phyloP scores from a whole-genome alignment of 2,888 invertebrate genomes.

The Drosophila conformis region DNA sequence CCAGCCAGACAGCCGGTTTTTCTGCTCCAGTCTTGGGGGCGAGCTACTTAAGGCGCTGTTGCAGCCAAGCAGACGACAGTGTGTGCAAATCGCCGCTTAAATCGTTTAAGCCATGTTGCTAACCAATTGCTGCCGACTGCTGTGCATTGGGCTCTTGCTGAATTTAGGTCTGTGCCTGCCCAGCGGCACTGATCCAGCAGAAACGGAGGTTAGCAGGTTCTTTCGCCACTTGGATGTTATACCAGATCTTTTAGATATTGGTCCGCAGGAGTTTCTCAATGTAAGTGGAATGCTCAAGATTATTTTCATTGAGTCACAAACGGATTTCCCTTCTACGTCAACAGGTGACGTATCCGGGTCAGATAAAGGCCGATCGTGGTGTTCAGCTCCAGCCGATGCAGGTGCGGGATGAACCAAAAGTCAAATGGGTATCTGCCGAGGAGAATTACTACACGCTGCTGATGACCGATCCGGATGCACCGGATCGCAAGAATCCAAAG shows the following conservation, averaged over 20 bases:
- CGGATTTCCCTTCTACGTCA: neutral
- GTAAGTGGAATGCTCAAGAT: slow-evolving; percentile 49
- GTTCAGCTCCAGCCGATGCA: slow-evolving; percentile 90
- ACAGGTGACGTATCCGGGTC: slow-evolving; percentile 79
- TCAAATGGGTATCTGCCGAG: slow-evolving; percentile 60
- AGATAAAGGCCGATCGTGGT: slow-evolving; percentile 87
- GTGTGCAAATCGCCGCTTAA: slow-evolving; percentile 2
- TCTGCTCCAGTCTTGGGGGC: slow-evolving; percentile 8
- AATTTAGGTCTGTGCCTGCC: neutral
- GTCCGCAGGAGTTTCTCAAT: slow-evolving; percentile 82
- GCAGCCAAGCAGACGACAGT: slow-evolving; percentile 29
- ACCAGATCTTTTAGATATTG: slow-evolving; percentile 81
- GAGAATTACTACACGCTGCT: slow-evolving; percentile 71
- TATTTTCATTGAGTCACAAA: neutral
- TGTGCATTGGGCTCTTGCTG: slow-evolving; percentile 23
- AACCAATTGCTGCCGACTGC: slow-evolving; percentile 13
- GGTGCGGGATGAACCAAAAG: slow-evolving; percentile 66
- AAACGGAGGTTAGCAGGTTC: slow-evolving; percentile 80
- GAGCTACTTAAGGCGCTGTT: slow-evolving; percentile 43
- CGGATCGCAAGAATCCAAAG: slow-evolving; percentile 90
- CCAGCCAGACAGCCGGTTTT: slow-evolving; percentile 52
- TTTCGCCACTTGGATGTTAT: slow-evolving; percentile 82
- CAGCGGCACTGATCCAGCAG: slow-evolving; percentile 22
- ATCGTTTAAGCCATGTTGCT: slow-evolving; percentile 22
- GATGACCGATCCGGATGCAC: slow-evolving; percentile 93